A percentile compares a stretch with the other conserved stretches of the same genome.
phyloP scores from a whole-genome alignment of 2,113 vertebrate species.

The Tilapia sparmanii region DNA sequence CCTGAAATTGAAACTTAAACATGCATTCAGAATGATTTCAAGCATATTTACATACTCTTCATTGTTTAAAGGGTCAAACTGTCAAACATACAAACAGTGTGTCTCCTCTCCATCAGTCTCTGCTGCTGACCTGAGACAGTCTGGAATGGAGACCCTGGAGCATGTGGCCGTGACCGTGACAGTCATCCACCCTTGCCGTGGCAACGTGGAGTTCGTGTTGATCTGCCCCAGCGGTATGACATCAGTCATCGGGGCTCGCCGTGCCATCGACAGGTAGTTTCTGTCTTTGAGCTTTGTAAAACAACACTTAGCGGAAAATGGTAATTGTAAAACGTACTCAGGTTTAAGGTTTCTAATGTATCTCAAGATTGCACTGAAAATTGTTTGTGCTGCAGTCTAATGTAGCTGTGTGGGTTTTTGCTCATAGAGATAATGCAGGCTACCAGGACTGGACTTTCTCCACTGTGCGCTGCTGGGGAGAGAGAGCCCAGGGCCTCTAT shows the following conservation, averaged over 20 bases:
- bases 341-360: background rate
- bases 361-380: background rate
- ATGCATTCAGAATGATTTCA: background rate
- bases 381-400: background rate
- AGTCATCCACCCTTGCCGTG: conserved; percentile 82
- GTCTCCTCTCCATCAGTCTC: conserved; percentile 70
- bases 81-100: background rate
- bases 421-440: conserved; percentile 76
- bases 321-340: background rate
- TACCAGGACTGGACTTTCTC: conserved; percentile 95
- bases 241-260: conserved; percentile 82
- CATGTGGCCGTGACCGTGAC: conserved; percentile 88
- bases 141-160: conserved; percentile 90
- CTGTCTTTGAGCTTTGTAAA: background rate
- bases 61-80: background rate
- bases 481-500: conserved; percentile 81
- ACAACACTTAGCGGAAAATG: background rate
- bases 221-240: conserved; percentile 90
- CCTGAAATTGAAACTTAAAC: background rate
- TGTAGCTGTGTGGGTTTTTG: background rate
- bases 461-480: conserved; percentile 95
- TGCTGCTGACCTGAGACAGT: conserved; percentile 73
- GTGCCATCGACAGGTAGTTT: conserved; percentile 76
- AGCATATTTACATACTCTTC: background rate
- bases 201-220: conserved; percentile 82